Conservation (phyloP, 1,140 invertebrate genomes). For the Drosophila ficusphila region DNA sequence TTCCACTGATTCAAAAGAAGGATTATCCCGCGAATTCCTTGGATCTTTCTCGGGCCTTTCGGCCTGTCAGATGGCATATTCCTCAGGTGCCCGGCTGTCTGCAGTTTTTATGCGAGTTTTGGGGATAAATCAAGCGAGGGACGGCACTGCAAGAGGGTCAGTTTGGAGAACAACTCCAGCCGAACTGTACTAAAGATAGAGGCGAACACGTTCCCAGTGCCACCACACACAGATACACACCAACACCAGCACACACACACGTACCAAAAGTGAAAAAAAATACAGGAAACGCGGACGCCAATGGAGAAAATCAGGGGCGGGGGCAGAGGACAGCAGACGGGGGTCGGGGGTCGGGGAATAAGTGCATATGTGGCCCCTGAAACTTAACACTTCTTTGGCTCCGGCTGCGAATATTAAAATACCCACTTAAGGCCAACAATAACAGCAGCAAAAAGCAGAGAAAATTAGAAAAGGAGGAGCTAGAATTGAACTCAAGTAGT, state of each 20-base stretch:
- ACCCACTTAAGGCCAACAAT: slow-evolving; percentile 72
- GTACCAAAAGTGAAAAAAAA: slow-evolving; percentile 1
- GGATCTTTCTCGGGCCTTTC: background rate
- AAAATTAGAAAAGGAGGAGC: slow-evolving; percentile 47
- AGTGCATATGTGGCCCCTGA: slow-evolving; percentile 73
- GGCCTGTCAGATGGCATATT: slow-evolving; percentile 27
- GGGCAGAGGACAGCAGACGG: slow-evolving; percentile 26
- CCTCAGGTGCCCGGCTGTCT: slow-evolving; percentile 10
- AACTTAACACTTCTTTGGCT: slow-evolving; percentile 72
- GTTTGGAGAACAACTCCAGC: slow-evolving; percentile 37
- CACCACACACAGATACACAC: slow-evolving; percentile 29
- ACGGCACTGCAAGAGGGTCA: slow-evolving; percentile 7
- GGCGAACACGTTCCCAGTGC: slow-evolving; percentile 61
- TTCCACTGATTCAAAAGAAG: slow-evolving; percentile 13
- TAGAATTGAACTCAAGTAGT: slow-evolving; percentile 32
- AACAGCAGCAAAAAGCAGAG: slow-evolving; percentile 40
- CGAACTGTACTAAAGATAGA: slow-evolving; percentile 78
- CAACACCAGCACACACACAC: background rate
- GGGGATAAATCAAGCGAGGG: slow-evolving; percentile 14
- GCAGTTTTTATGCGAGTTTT: background rate
- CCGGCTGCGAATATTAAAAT: slow-evolving; percentile 79
- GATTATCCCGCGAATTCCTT: slow-evolving; percentile 23
- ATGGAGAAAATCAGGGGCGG: slow-evolving; percentile 3
- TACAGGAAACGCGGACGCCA: slow-evolving; percentile 69
- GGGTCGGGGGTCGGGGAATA: slow-evolving; percentile 43